Conservation (phyloP, 2,888 invertebrate species). For the Dermolepida albohirtum region DNA sequence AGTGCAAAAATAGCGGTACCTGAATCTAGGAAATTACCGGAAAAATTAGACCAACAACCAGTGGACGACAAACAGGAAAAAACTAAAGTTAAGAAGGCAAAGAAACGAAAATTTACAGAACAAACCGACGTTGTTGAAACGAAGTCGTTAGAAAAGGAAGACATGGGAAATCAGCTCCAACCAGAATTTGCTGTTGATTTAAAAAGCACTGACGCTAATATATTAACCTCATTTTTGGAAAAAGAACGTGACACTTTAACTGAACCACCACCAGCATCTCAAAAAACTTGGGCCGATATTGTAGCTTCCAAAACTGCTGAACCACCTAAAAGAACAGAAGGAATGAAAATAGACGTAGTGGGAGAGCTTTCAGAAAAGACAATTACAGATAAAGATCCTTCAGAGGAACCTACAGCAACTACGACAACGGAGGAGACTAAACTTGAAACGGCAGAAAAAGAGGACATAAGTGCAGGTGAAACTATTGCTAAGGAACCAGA, state of each 20-base stretch:
- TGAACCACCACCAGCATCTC: slow-evolving; percentile 14
- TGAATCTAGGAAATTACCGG: slow-evolving; percentile 9
- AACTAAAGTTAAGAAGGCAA: slow-evolving; percentile 43
- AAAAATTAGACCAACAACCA: slow-evolving; percentile 25
- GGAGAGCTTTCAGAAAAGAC: not conserved
- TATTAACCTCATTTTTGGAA: slow-evolving; percentile 12
- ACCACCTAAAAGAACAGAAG: slow-evolving; percentile 17
- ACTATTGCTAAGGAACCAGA: slow-evolving; percentile 30
- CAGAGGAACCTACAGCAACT: not conserved
- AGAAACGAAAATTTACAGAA: slow-evolving; percentile 25
- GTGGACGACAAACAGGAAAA: slow-evolving; percentile 48
- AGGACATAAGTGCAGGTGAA: not conserved
- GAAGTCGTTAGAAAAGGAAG: slow-evolving; percentile 23
- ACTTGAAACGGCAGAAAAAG: too few relatives aligned
- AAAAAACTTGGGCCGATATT: slow-evolving; percentile 58
- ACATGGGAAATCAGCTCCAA: not conserved
- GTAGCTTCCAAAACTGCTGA: slow-evolving; percentile 47
- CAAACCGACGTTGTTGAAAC: slow-evolving; percentile 11
- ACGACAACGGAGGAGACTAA: not conserved
- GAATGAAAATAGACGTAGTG: not conserved
- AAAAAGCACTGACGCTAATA: too few relatives aligned
- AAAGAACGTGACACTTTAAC: slow-evolving; percentile 20
- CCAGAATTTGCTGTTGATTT: too few relatives aligned
- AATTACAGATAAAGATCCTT: not conserved
- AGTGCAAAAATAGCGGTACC: not conserved